phyloP scores from a whole-genome alignment of 2,888 invertebrate genomes.

The Parelbella ahira region DNA sequence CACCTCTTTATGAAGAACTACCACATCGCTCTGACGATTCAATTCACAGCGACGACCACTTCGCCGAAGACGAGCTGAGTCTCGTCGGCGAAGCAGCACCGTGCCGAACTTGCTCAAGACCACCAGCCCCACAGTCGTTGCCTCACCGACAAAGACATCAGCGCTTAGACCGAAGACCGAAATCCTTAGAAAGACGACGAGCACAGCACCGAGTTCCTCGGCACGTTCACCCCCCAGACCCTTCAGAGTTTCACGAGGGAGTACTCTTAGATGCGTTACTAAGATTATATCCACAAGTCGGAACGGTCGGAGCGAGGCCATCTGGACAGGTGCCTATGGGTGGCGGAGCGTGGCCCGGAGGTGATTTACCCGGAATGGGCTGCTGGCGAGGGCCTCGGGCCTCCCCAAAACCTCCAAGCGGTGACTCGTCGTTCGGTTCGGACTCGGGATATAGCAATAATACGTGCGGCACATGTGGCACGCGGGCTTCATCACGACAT shows the following conservation, averaged over 20 bases:
- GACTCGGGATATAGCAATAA: slow-evolving; percentile 93
- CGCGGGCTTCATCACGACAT: slow-evolving; percentile 78
- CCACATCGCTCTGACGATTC: slow-evolving; percentile 82
- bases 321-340: slow-evolving; percentile 66
- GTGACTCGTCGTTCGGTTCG: slow-evolving; percentile 89
- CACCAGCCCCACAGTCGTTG: slow-evolving; percentile 67
- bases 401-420: slow-evolving; percentile 83
- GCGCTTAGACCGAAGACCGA: slow-evolving; percentile 80
- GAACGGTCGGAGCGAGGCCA: slow-evolving; percentile 82
- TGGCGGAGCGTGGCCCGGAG: slow-evolving; percentile 86
- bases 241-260: slow-evolving; percentile 89
- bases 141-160: slow-evolving; percentile 82
- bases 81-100: slow-evolving; percentile 72
- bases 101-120: slow-evolving; percentile 74
- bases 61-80: slow-evolving; percentile 90
- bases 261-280: slow-evolving; percentile 87
- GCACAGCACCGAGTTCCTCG: slow-evolving; percentile 67
- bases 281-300: slow-evolving; percentile 86
- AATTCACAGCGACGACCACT: slow-evolving; percentile 89
- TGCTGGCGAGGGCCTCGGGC: slow-evolving; percentile 79
- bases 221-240: slow-evolving; percentile 85
- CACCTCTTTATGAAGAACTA: slow-evolving; percentile 91
- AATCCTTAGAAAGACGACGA: slow-evolving; percentile 74
- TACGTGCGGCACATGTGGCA: slow-evolving; percentile 84
- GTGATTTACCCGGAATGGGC: slow-evolving; percentile 80